Evolutionary conservation across 1,140 invertebrate species (phyloP).

Genomic region (Asbolus verrucosus): DNA sequence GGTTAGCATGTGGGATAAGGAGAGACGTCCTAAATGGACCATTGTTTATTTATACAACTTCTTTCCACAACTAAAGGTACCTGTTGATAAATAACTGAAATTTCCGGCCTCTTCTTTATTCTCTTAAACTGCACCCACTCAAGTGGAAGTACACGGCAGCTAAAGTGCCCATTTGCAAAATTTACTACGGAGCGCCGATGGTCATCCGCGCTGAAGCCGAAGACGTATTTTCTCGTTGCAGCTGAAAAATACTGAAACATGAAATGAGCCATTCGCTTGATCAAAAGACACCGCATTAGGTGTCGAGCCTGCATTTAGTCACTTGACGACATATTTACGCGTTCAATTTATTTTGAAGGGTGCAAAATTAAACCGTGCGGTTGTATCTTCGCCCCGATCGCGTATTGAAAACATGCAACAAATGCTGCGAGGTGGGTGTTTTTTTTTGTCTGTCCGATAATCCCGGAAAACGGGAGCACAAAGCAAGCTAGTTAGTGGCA

Average conservation of each 20-base stretch:
- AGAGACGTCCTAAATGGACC: constrained; percentile 30
- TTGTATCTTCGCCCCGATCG: too few species aligned
- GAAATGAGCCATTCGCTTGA: too few species aligned
- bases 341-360: too few species aligned
- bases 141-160: background rate
- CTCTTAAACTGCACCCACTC: background rate
- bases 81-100: constrained; percentile 31
- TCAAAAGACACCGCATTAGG: too few species aligned
- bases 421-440: constrained; percentile 1
- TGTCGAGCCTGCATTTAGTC: too few species aligned
- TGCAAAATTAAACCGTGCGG: too few species aligned
- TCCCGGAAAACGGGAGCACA: constrained; percentile 28
- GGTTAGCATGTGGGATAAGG: constrained; percentile 7
- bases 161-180: background rate
- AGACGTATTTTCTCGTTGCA: too few species aligned
- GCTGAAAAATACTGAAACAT: too few species aligned
- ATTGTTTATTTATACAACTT: constrained; percentile 36
- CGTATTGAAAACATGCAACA: background rate
- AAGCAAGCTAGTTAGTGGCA: constrained; percentile 53
- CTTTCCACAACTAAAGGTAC: constrained; percentile 19
- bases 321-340: too few species aligned
- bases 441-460: constrained; percentile 28
- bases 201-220: too few species aligned
- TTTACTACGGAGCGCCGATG: background rate
- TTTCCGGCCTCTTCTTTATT: background rate